Conservation (phyloP, 2,888 invertebrate genomes). For the Altica lythri region DNA sequence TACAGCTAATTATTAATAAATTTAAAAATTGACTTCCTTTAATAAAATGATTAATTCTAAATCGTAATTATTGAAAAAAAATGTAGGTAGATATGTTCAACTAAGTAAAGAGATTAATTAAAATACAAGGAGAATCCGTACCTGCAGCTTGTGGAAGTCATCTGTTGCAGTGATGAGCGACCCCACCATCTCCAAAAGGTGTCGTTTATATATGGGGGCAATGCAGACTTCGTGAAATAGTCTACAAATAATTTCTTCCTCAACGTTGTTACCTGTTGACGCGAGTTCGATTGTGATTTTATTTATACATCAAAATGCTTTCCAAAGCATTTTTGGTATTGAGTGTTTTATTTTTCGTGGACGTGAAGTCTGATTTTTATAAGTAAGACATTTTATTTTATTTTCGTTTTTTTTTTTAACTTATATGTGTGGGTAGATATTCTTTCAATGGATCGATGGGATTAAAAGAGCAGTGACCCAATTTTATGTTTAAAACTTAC, state of each 20-base stretch:
- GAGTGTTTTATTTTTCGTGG: conserved; percentile 25
- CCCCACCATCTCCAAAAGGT: conserved; percentile 38
- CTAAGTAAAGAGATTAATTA: too few relatives aligned
- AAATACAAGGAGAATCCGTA: background rate
- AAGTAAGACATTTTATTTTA: conserved; percentile 20
- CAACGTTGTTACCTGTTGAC: too few relatives aligned
- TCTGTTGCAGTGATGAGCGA: conserved; percentile 36
- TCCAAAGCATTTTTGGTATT: conserved; percentile 26
- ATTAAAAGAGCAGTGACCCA: background rate
- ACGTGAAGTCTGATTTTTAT: conserved; percentile 24
- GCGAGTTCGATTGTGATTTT: too few relatives aligned
- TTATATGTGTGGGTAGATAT: background rate
- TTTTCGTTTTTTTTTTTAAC: background rate
- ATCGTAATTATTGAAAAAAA: background rate
- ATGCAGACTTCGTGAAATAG: conserved; percentile 26
- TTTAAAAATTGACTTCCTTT: background rate
- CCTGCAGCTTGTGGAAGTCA: background rate
- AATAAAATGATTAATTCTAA: background rate
- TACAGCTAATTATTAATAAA: background rate
- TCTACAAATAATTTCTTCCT: too few relatives aligned
- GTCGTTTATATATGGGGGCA: conserved; percentile 41
- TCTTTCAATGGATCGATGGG: background rate
- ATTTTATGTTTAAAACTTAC: background rate
- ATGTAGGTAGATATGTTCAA: too few relatives aligned
- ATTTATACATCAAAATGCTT: conserved; percentile 30